Evolutionary conservation across 2,113 vertebrate species (phyloP).

Genomic region (Ptilonorhynchus violaceus): DNA sequence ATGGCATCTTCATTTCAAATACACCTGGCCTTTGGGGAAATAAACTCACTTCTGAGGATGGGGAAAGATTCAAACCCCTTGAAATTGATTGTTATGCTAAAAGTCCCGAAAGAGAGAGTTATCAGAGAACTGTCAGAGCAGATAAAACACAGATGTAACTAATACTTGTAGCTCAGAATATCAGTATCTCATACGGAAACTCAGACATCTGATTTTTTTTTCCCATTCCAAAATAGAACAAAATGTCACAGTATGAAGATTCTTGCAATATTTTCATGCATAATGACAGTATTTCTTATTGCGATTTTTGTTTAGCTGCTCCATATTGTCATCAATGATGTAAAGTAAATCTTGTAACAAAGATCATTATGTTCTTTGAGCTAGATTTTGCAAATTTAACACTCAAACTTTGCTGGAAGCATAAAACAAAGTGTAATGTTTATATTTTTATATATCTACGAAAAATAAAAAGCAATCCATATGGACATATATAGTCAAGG

Average conservation of each 20-base stretch:
- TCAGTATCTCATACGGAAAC: background rate
- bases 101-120: background rate
- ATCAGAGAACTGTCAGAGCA: background rate
- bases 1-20: background rate
- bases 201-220: background rate
- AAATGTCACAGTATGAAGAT: background rate
- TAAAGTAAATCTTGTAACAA: background rate
- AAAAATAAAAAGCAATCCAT: background rate
- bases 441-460: background rate
- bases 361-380: background rate
- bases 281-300: background rate
- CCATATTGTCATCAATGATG: background rate
- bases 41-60: background rate
- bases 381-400: background rate
- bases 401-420: background rate
- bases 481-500: background rate
- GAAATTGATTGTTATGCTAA: background rate
- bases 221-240: background rate
- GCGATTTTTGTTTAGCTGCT: background rate
- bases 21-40: background rate
- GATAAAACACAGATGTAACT: background rate
- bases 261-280: background rate
- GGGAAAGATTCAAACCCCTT: background rate
- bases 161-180: background rate
- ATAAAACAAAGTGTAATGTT: background rate